A percentile compares a stretch with the other conserved stretches of the same genome.
phyloP scores from a whole-genome alignment of 2,113 vertebrate species.

The Theristicus caerulescens region DNA sequence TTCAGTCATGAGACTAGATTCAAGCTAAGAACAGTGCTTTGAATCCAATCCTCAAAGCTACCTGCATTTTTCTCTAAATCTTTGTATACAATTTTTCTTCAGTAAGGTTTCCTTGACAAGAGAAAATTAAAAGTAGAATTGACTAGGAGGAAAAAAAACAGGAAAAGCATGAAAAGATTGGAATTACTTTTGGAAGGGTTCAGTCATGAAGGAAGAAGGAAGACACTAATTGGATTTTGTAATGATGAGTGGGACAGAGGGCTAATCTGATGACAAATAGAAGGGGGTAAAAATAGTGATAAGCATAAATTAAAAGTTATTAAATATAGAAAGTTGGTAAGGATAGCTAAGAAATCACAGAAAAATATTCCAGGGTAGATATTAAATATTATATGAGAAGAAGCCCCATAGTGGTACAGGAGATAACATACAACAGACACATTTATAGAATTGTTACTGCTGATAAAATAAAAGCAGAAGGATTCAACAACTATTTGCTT shows the following conservation, averaged over 20 bases:
- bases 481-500: not conserved
- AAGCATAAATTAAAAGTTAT: not conserved
- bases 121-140: not conserved
- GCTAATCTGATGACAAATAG: not conserved
- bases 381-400: not conserved
- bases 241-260: not conserved
- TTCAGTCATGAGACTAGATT: not conserved
- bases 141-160: not conserved
- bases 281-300: not conserved
- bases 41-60: not conserved
- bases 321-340: not conserved
- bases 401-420: too few relatives aligned
- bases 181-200: not conserved
- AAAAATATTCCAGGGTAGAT: not conserved
- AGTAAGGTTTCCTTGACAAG: not conserved
- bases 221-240: not conserved
- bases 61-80: not conserved
- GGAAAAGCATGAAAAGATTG: not conserved
- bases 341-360: not conserved
- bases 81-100: not conserved
- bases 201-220: not conserved
- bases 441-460: not conserved
- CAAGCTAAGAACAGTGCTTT: not conserved
- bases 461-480: not conserved
- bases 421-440: not conserved